These are phyloP conservation scores for Nezara viridula DNA, from an alignment of 2,888 invertebrate genomes.

Conservation along the genomic window DNA sequence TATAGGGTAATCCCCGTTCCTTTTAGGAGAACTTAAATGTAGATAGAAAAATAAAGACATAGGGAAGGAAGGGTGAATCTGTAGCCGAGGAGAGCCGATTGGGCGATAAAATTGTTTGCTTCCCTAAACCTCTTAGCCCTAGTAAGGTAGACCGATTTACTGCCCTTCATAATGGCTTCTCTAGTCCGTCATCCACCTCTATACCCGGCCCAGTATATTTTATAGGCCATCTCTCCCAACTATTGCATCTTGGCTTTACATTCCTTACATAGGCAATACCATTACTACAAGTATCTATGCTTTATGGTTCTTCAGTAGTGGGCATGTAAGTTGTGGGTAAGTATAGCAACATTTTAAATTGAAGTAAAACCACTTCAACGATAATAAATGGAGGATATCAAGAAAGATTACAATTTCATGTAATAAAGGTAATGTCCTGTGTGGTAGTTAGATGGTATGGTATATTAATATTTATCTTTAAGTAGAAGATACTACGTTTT, in stretches of 20 bases:
- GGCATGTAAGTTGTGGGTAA: neutral
- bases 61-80: neutral
- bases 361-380: neutral
- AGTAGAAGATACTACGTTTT: too few species aligned
- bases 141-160: neutral
- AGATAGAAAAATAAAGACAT: slow-evolving; percentile 32
- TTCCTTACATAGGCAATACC: slow-evolving; percentile 14
- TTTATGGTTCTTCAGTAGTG: neutral
- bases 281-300: neutral
- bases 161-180: neutral
- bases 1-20: neutral
- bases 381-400: too few species aligned
- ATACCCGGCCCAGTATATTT: neutral
- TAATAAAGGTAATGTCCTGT: too few species aligned
- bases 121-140: neutral
- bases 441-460: too few species aligned
- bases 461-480: too few species aligned
- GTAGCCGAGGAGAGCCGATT: neutral
- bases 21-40: slow-evolving; percentile 17
- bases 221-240: slow-evolving; percentile 28
- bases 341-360: neutral
- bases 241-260: neutral
- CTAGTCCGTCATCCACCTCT: neutral
- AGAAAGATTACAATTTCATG: too few species aligned
- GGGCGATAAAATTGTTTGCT: slow-evolving; percentile 43